Base-by-base conservation (phyloP, 2,113 vertebrate genomes). In the Rhizomys pruinosus region DNA sequence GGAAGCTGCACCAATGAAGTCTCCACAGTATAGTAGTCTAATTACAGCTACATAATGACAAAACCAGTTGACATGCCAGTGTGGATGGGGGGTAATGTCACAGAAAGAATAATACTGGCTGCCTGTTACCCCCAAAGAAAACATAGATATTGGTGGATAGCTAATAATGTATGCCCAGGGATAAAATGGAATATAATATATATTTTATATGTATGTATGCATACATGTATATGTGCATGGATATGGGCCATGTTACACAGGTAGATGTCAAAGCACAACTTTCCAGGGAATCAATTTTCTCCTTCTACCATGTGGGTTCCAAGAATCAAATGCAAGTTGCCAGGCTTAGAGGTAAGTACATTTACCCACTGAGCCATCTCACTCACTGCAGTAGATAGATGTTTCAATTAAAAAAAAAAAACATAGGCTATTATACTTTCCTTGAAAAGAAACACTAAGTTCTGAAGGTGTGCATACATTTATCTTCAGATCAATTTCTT, bases 381-480 rank as follows among this genome's bases (percentile, higher is more conserved):
- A 39, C 8, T 5, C 39, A 11, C 20, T 5, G 1, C 20, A 80
- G 23, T 39, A 61, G 23, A 59, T 34, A 59, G 47, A 52, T 52
- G 47, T 52, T 52, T 52, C 1, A 22, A 23, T 23, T 13, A 37
- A 17, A n/a, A 37, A 37, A 17, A n/a, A 37, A 20, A 23, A n/a
- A n/a, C 23, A 6, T 17, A 23, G 57, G 27, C 68, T 44, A 85
- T 66, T 61, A 37, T 77, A 19, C 3, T 76, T 88, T 80, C 19
- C 29, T 71, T 37, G 34, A 32, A 73, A 19, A 91, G 34, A 91
- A 66, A 22, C 17, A 79, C 27, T 91, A 64, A 91, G 91, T 89
- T 89, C 37, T 79, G 34, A 96, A 52, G 57, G 52, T 7, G 77
- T 34, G 23, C 17, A 82, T 73, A 91, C n/a, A n/a, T 91, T 52